These are phyloP conservation scores for Urocyon cinereoargenteus DNA, from an alignment of 2,797 vertebrate genomes.

Conservation along the genomic window DNA sequence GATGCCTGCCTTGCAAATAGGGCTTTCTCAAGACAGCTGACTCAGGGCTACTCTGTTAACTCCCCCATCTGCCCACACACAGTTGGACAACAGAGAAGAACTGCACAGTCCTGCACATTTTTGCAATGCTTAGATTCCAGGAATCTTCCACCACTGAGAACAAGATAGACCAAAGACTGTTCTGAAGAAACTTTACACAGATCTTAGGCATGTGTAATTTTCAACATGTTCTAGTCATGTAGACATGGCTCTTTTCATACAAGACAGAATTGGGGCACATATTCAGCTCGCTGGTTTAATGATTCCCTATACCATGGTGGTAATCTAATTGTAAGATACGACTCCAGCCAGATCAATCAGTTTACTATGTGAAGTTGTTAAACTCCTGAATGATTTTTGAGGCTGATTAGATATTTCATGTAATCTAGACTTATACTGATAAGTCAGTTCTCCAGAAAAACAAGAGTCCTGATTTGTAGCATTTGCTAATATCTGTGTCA, in stretches of 20 bases:
- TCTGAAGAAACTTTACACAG: background rate
- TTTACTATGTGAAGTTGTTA: background rate
- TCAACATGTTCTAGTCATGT: background rate
- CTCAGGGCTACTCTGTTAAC: background rate
- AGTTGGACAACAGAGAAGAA: background rate
- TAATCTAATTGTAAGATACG: background rate
- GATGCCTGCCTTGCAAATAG: background rate
- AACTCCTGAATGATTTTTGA: background rate
- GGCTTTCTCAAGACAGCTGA: background rate
- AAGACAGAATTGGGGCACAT: background rate
- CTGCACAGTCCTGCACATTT: background rate
- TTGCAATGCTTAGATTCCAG: background rate
- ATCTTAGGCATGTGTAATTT: background rate
- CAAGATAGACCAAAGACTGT: background rate
- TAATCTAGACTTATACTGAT: background rate
- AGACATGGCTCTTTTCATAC: background rate
- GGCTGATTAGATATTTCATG: background rate
- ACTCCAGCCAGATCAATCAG: background rate
- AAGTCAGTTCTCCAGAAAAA: background rate
- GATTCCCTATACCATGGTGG: background rate
- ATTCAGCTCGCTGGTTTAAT: background rate
- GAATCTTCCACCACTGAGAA: background rate
- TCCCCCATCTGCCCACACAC: background rate
- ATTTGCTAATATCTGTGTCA: background rate
- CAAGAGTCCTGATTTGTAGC: background rate